These are phyloP conservation scores for Sitodiplosis mosellana DNA, from an alignment of 1,140 invertebrate species.

Conservation along the genomic window DNA sequence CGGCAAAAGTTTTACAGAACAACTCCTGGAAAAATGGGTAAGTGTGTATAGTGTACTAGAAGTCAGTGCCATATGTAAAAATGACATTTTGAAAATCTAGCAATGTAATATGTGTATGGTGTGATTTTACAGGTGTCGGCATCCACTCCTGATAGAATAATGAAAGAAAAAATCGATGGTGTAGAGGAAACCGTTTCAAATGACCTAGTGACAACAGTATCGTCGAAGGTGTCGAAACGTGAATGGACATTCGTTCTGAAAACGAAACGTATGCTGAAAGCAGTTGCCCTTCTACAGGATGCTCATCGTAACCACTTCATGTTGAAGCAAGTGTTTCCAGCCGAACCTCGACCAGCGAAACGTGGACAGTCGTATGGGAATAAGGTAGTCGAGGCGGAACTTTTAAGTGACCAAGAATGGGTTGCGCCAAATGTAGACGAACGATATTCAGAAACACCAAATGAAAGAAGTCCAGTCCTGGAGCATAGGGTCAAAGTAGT, in stretches of 20 bases:
- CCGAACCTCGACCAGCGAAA: conserved; percentile 9
- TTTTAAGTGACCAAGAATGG: conserved; percentile 40
- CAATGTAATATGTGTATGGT: no score
- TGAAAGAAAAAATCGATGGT: conserved; percentile 36
- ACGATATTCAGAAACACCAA: conserved; percentile 9
- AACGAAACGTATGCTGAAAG: conserved; percentile 29
- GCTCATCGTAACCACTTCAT: conserved; percentile 52
- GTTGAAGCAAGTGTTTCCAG: conserved; percentile 30
- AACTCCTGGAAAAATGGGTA: conserved; percentile 44
- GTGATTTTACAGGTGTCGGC: no score
- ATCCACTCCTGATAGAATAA: conserved; percentile 28
- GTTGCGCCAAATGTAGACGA: conserved; percentile 10
- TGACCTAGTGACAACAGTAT: conserved; percentile 39
- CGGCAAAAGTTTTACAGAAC: conserved; percentile 44
- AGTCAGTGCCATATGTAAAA: no score
- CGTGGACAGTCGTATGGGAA: conserved; percentile 2
- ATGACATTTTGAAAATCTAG: no score
- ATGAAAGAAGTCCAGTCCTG: conserved; percentile 21
- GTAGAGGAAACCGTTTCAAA: conserved; percentile 39
- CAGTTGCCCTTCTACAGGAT: conserved; percentile 52
- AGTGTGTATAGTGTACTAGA: conserved; percentile 33
- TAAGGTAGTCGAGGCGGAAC: conserved; percentile 15
- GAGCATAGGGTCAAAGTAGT: conserved; percentile 43
- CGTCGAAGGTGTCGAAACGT: conserved; percentile 42
- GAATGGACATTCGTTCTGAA: conserved; percentile 47